A percentile compares a stretch with the other conserved stretches of the same genome.
Conservation (phyloP, 2,113 vertebrate species). For the Bos indicus region DNA sequence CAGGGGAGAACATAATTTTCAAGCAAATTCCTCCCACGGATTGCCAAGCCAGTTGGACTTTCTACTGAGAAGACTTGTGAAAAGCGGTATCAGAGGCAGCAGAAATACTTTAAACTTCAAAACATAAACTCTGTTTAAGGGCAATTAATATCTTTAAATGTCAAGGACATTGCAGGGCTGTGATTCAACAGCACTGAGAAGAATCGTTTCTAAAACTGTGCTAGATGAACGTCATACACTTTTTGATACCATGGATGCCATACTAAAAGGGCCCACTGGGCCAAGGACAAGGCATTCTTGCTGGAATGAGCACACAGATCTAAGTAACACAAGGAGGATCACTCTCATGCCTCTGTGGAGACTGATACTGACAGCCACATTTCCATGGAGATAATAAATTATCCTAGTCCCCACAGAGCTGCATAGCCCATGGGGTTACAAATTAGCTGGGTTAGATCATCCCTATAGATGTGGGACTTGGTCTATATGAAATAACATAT, state of each 20-base stretch:
- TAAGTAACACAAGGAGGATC: not conserved
- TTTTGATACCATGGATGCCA: not conserved
- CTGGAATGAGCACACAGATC: not conserved
- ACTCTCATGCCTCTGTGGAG: not conserved
- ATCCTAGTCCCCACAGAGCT: not conserved
- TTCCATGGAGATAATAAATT: not conserved
- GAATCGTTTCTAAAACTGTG: not conserved
- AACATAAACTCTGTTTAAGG: not conserved
- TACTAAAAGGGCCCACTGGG: not conserved
- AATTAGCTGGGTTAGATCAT: not conserved
- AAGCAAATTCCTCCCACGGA: slow-evolving; percentile 42
- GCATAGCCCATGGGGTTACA: not conserved
- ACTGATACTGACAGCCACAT: not conserved
- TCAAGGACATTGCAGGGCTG: not conserved
- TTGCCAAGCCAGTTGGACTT: not conserved
- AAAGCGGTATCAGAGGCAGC: slow-evolving; percentile 24
- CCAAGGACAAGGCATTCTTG: not conserved
- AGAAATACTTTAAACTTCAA: slow-evolving; percentile 47
- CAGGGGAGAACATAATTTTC: slow-evolving; percentile 56
- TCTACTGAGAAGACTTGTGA: slow-evolving; percentile 47
- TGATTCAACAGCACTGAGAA: not conserved
- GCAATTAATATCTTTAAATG: not conserved
- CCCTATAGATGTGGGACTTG: not conserved
- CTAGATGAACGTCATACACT: not conserved
- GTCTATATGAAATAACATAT: not conserved